These are phyloP conservation scores for Lithophane ornitopus DNA, from an alignment of 2,888 invertebrate genomes.

Conservation along the genomic window DNA sequence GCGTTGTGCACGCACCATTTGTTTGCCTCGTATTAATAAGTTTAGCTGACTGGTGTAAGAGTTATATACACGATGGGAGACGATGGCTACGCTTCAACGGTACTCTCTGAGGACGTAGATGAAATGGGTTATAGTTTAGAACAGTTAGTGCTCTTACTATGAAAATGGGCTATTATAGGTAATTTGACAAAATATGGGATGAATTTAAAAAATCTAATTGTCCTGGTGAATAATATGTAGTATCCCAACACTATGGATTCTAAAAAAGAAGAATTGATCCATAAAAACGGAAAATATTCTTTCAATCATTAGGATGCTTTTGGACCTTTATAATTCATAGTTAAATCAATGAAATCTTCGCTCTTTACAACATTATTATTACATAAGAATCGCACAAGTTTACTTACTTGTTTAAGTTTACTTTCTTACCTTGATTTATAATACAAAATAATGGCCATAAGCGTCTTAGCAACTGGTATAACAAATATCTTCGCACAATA, in stretches of 20 bases:
- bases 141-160: not conserved
- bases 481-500: conserved; percentile 35
- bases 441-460: not conserved
- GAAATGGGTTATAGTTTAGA: not conserved
- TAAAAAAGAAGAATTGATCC: not conserved
- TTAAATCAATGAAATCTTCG: not conserved
- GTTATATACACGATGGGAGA: conserved; percentile 35
- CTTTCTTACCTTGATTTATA: not conserved
- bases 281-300: not conserved
- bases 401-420: too few species aligned
- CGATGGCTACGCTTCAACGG: conserved; percentile 26
- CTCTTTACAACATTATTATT: not conserved
- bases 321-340: too few species aligned
- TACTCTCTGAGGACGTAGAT: not conserved
- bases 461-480: conserved; percentile 3
- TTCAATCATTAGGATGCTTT: not conserved
- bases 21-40: conserved; percentile 25
- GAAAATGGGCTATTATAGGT: not conserved
- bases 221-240: not conserved
- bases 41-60: conserved; percentile 16
- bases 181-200: not conserved
- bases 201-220: not conserved
- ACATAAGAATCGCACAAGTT: conserved; percentile 1
- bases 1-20: conserved; percentile 40
- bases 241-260: not conserved